Evolutionary conservation across 2,888 invertebrate species (phyloP), one percentile per base, ranked within the genome.

Genomic region (Apotomis turbidana): DNA sequence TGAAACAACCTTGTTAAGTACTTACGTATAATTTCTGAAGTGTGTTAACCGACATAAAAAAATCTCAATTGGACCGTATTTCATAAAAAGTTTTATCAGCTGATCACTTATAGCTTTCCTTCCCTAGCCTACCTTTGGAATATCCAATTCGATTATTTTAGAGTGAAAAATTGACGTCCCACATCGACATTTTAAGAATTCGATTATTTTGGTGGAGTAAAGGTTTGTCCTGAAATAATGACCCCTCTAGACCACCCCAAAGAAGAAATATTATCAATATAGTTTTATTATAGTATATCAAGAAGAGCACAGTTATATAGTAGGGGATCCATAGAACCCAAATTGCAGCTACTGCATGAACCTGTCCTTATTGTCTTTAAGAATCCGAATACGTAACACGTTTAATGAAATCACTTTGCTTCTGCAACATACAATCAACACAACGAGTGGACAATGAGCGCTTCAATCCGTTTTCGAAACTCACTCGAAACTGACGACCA

Each of bases 391-490:
- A 41, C 63, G 41, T 9, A 54, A 63, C 63, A 41, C n/a, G 13
- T 46, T 51, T 52, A 51, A 8, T 62, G 38, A 5, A 70, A 67
- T 67, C 57, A 36, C 36, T 57, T 41, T 27, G 46, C 44, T 27
- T 62, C 9, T 49, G 57, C 36, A 57, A 67, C 66, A 12, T 36
- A 36, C 57, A n/a, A 13, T 58, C 58, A 27, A 38, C 57, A 55
- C 51, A 62, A 70, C 55, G 38, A n/a, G 64, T 46, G 57, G 63
- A 62, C 70, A 70, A 70, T 52, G 63, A 49, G 57, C 36, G 66
- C 36, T 57, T 57, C 57, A 57, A 67, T 67, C 57, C 10, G 36
- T 67, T 67, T 67, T 67, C 70, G 70, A 70, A 70, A 70, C 41
- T 51, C 15, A 49, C n/a, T 58, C 38, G 15, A 38, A 62, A 52